Evolutionary conservation across 2,888 invertebrate species (phyloP).

Genomic region (Trichopoda pennipes): DNA sequence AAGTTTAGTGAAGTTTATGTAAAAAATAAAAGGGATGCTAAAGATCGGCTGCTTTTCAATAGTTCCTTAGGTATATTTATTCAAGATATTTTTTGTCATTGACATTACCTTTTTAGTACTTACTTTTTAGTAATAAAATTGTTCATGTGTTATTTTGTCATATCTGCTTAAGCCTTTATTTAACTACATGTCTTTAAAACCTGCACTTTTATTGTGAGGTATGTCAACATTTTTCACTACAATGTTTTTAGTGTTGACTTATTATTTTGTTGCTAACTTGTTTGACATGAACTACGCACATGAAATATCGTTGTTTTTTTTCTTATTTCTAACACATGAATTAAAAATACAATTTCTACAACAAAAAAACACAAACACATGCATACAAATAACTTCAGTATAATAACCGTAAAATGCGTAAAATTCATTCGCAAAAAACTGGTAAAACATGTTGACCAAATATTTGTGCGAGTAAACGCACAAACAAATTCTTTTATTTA

Average conservation of each 20-base stretch:
- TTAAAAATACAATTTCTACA: conserved; percentile 48
- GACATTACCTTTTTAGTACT: no score
- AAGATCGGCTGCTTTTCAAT: no score
- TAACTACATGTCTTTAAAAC: conserved; percentile 41
- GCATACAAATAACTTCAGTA: neutral
- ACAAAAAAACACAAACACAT: neutral
- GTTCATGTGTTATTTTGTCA: conserved; percentile 1
- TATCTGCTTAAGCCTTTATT: neutral
- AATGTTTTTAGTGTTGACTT: conserved; percentile 1
- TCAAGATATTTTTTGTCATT: no score
- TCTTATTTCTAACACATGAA: conserved; percentile 28
- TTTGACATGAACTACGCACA: conserved; percentile 68
- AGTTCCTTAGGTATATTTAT: no score
- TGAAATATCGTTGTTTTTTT: conserved; percentile 55
- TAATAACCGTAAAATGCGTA: conserved; percentile 66
- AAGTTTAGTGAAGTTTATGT: no score
- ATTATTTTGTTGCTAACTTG: conserved; percentile 38
- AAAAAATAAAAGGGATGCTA: no score
- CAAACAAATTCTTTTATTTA: conserved; percentile 11
- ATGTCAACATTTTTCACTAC: conserved; percentile 36
- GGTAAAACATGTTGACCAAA: conserved; percentile 54
- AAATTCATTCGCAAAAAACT: conserved; percentile 40
- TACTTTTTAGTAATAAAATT: neutral
- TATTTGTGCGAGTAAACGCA: conserved; percentile 49
- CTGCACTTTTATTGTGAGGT: conserved; percentile 41